phyloP scores from a whole-genome alignment of 2,888 invertebrate species.

The Atethmia centrago region DNA sequence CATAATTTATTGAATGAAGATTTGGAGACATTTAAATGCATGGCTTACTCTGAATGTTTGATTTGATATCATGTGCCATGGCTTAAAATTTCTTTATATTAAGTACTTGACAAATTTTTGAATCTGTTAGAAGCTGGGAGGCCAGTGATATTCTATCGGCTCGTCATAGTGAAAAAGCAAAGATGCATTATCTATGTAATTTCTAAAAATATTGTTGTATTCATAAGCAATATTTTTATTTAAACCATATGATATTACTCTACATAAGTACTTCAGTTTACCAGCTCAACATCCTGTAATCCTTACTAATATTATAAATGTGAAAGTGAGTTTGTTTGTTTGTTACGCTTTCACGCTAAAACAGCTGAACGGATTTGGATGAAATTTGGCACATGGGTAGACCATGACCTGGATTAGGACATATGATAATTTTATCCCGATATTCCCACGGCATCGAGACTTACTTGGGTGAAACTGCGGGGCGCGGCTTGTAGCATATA shows the following conservation, averaged over 20 bases:
- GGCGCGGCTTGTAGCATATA: slow-evolving; percentile 42
- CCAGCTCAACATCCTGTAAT: slow-evolving; percentile 44
- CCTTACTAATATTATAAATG: too few relatives aligned
- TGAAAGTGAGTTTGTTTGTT: too few relatives aligned
- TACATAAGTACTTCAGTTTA: neutral
- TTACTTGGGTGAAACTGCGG: too few relatives aligned
- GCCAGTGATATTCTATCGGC: neutral
- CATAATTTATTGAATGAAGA: slow-evolving; percentile 57
- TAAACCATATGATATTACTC: neutral
- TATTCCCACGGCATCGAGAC: too few relatives aligned
- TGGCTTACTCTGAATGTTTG: slow-evolving; percentile 13
- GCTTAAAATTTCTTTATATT: neutral
- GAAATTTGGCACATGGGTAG: too few relatives aligned
- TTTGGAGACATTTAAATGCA: slow-evolving; percentile 38
- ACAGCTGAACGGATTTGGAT: too few relatives aligned
- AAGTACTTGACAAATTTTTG: neutral
- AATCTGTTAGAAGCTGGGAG: neutral
- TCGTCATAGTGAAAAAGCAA: neutral
- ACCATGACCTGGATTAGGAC: too few relatives aligned
- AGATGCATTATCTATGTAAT: neutral
- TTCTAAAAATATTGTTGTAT: neutral
- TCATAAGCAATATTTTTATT: neutral
- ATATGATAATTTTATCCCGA: too few relatives aligned
- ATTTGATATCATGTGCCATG: slow-evolving; percentile 3
- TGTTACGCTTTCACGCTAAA: too few relatives aligned